Percentiles rank a stretch among this genome's conserved stretches.
Evolutionary conservation across 2,113 vertebrate genomes (phyloP).

Genomic region (Cynopterus brachyotis): DNA sequence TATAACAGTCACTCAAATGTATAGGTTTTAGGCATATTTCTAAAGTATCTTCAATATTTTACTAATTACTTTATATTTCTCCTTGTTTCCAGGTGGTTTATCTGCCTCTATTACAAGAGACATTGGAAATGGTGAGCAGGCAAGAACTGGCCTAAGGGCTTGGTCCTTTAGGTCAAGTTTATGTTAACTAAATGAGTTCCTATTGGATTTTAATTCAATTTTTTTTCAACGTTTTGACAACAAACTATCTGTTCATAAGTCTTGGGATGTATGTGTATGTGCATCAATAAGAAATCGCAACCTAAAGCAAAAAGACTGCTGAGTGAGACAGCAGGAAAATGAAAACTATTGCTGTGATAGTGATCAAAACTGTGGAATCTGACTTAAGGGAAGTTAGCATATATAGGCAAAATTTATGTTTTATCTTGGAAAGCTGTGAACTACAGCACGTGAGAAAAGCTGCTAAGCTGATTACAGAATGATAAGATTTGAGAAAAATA

Average conservation of each 20-base stretch:
- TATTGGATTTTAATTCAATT: neutral
- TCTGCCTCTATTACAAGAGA: neutral
- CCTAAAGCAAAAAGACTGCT: neutral
- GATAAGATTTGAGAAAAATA: slow-evolving; percentile 64
- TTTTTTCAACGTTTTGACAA: neutral
- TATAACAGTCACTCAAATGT: neutral
- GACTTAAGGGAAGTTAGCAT: neutral
- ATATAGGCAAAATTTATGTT: neutral
- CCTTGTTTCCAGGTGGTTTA: neutral
- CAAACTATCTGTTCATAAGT: neutral
- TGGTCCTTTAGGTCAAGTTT: neutral
- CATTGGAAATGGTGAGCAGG: neutral
- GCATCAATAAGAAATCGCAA: neutral
- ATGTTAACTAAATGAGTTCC: neutral
- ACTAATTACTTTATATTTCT: no score
- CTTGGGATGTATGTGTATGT: neutral
- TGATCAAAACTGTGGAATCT: fast-evolving
- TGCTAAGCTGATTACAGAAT: neutral
- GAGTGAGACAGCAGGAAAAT: neutral
- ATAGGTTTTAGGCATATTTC: neutral
- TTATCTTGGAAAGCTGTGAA: neutral
- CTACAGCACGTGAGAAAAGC: neutral
- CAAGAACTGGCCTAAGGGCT: neutral
- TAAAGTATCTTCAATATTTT: neutral
- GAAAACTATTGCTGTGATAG: neutral